Conservation (phyloP, 2,113 vertebrate genomes). For the Sinocyclocheilus grahami region DNA sequence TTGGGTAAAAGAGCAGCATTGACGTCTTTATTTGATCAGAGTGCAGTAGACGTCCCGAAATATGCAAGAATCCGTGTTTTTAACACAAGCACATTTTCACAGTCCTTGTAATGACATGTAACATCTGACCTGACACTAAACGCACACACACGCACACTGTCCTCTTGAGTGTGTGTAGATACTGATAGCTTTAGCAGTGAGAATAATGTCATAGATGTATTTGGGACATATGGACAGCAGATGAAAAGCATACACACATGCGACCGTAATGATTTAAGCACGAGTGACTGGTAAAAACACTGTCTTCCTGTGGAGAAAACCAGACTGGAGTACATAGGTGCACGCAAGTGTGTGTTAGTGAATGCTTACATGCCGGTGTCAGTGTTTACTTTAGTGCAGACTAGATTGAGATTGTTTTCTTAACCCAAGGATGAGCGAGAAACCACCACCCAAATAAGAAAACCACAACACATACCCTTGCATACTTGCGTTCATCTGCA, state of each 20-base stretch:
- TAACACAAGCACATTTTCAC: not conserved
- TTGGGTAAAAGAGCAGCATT: slow-evolving; percentile 9
- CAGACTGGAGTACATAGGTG: not conserved
- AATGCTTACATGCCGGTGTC: slow-evolving; percentile 6
- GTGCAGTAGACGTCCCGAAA: not conserved
- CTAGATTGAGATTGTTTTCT: slow-evolving; percentile 13
- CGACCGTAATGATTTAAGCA: slow-evolving; percentile 17
- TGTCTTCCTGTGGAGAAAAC: slow-evolving; percentile 9
- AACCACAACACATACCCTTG: not conserved
- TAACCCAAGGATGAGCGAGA: slow-evolving; percentile 2
- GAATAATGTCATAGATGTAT: not conserved
- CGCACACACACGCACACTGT: not conserved
- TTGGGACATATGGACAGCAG: slow-evolving; percentile 29
- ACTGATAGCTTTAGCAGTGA: slow-evolving; percentile 16
- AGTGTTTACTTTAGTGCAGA: slow-evolving; percentile 10
- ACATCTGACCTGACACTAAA: slow-evolving; percentile 13
- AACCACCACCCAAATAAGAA: not conserved
- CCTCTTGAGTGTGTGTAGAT: slow-evolving; percentile 25
- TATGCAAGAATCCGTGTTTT: slow-evolving; percentile 32
- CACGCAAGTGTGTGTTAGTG: not conserved
- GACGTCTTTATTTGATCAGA: slow-evolving; percentile 22
- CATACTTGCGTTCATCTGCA: not conserved
- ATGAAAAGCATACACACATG: slow-evolving; percentile 11
- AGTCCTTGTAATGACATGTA: slow-evolving; percentile 6
- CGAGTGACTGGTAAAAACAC: not conserved